A percentile compares a stretch with the other conserved stretches of the same genome.
These are phyloP conservation scores for Lepidocyrtoides sp. DNA, from an alignment of 2,888 invertebrate species.

Conservation along the genomic window DNA sequence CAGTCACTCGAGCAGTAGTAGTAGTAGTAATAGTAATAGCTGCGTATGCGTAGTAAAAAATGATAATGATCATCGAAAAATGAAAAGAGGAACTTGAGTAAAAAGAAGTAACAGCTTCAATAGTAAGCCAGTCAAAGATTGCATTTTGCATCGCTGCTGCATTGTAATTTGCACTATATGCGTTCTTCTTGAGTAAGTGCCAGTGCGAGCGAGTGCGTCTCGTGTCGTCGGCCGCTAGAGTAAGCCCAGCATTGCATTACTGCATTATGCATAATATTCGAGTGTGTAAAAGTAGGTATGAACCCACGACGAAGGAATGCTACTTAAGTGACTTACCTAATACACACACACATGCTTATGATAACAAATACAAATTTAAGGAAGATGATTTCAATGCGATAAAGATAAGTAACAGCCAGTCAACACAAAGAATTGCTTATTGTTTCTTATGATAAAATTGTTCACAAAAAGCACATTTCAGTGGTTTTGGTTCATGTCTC, in stretches of 20 bases:
- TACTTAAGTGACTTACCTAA: neutral
- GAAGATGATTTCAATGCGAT: neutral
- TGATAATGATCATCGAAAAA: conserved; percentile 46
- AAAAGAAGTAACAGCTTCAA: neutral
- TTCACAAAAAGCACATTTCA: conserved; percentile 7
- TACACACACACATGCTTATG: neutral
- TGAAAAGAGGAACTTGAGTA: conserved; percentile 43
- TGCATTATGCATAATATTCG: conserved; percentile 15
- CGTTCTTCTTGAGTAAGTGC: too few species aligned
- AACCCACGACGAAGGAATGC: neutral
- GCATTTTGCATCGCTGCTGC: conserved; percentile 11
- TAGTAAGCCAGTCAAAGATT: neutral
- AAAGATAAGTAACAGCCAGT: neutral
- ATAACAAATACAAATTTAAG: neutral
- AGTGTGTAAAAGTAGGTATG: neutral
- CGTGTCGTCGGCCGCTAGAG: neutral
- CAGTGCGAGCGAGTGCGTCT: neutral
- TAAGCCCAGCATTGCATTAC: conserved; percentile 29
- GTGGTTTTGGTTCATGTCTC: conserved; percentile 38
- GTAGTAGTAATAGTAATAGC: conserved; percentile 28
- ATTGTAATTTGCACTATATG: neutral
- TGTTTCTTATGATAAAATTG: conserved; percentile 11
- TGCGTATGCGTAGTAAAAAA: conserved; percentile 37
- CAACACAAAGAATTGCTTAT: neutral
- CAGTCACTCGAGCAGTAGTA: too few species aligned